Evolutionary conservation across 2,113 vertebrate species (phyloP).

Genomic region (Larimichthys polyactis): DNA sequence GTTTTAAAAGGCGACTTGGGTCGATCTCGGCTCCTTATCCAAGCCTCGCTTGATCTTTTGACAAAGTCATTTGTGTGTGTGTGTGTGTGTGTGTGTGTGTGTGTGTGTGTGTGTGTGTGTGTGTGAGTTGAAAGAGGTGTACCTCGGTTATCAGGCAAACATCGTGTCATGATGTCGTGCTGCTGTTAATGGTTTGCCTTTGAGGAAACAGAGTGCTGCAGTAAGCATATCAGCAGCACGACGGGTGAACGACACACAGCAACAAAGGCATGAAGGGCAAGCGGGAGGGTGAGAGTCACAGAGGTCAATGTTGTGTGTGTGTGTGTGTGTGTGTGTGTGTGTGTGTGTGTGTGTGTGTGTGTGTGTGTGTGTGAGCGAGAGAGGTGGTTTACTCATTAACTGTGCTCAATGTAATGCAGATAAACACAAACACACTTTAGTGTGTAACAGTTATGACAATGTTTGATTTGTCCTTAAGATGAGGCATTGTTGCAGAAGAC

Average conservation of each 20-base stretch:
- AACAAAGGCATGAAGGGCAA: conserved; percentile 48
- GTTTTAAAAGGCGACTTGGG: conserved; percentile 3
- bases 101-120: conserved; percentile 2
- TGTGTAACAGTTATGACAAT: background rate
- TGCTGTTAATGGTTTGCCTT: conserved; percentile 55
- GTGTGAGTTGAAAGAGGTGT: conserved; percentile 11
- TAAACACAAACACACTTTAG: background rate
- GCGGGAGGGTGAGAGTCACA: conserved; percentile 15
- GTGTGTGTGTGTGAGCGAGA: background rate
- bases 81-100: background rate
- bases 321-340: background rate
- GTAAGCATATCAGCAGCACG: conserved; percentile 56
- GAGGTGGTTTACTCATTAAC: conserved; percentile 37
- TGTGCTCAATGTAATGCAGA: background rate
- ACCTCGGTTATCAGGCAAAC: conserved; percentile 32
- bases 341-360: no score
- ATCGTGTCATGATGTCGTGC: background rate
- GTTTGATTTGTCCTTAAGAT: background rate
- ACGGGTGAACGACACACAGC: conserved; percentile 24
- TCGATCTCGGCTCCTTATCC: conserved; percentile 37
- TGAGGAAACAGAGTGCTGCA: conserved; percentile 58
- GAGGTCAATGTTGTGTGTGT: conserved; percentile 38
- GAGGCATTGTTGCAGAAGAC: background rate
- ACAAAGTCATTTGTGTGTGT: conserved; percentile 23
- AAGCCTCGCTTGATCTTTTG: conserved; percentile 31